A percentile compares a stretch with the other conserved stretches of the same genome.
Evolutionary conservation across 2,113 vertebrate species (phyloP).

Genomic region (Sterrhoptilus dennistouni): DNA sequence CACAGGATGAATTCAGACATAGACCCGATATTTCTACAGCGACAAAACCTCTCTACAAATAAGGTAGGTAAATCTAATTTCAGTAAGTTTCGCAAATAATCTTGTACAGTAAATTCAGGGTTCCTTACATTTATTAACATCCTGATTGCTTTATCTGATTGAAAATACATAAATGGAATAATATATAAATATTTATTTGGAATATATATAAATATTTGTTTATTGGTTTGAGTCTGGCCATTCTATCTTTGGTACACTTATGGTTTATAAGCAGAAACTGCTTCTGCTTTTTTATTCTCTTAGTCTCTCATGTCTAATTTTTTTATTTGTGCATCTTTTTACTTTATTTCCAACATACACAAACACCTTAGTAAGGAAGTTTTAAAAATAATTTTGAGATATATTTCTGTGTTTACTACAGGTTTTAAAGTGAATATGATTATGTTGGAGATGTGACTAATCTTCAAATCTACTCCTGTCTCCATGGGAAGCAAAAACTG

Average conservation of each 20-base stretch:
- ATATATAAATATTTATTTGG: neutral
- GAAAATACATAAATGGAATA: neutral
- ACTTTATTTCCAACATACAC: neutral
- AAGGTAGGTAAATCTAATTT: neutral
- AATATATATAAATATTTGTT: neutral
- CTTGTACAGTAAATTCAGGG: neutral
- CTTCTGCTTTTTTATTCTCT: neutral
- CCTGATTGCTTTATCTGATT: neutral
- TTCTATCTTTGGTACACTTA: neutral
- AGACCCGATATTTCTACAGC: neutral
- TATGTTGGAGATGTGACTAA: neutral
- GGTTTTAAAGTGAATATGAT: constrained; percentile 9
- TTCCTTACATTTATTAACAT: neutral
- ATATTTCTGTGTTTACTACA: neutral
- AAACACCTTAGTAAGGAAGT: neutral
- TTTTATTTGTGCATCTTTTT: neutral
- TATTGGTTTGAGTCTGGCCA: neutral
- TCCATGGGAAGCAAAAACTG: constrained; percentile 2
- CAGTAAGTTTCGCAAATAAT: neutral
- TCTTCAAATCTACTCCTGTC: neutral
- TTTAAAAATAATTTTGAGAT: constrained; percentile 12
- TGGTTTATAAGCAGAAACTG: neutral
- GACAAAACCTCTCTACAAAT: neutral
- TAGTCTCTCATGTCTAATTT: neutral
- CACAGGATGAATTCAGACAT: neutral